Percentiles rank a stretch among this genome's conserved stretches.
phyloP scores from a whole-genome alignment of 1,140 invertebrate genomes.

The Ceratosolen solmsi region DNA sequence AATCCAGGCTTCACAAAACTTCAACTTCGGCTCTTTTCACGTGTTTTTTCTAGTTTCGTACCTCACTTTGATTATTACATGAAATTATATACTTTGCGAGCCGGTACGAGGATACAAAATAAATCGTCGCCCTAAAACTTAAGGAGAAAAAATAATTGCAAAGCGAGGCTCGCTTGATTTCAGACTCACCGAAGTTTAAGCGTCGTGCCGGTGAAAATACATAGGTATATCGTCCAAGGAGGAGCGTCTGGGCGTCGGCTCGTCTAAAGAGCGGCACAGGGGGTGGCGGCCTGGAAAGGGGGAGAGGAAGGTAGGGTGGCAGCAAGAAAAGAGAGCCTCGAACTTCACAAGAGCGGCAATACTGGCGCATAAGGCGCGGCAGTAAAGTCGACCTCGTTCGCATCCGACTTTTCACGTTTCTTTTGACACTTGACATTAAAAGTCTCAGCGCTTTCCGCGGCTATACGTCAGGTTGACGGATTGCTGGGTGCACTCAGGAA shows the following conservation, averaged over 20 bases:
- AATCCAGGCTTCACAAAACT: neutral
- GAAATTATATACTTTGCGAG: neutral
- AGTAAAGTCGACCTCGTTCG: conserved; percentile 34
- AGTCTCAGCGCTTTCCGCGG: conserved; percentile 67
- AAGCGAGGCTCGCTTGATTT: conserved; percentile 11
- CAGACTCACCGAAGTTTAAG: neutral
- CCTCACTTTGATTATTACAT: neutral
- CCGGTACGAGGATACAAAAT: neutral
- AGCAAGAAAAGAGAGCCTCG: too few species aligned
- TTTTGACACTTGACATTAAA: conserved; percentile 75
- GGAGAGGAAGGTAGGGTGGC: too few species aligned
- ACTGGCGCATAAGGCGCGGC: neutral
- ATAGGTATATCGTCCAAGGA: neutral
- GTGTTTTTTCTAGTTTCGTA: neutral
- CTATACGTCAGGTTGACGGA: conserved; percentile 71
- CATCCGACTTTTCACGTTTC: conserved; percentile 58
- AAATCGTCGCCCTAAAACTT: conserved; percentile 1
- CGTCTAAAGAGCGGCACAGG: too few species aligned
- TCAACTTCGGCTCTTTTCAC: neutral
- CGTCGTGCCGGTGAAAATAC: neutral
- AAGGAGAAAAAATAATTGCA: conserved; percentile 12
- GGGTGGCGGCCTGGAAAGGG: too few species aligned
- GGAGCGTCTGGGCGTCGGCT: neutral
- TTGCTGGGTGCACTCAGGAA: conserved; percentile 74
- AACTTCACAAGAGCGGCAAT: neutral